A percentile compares a stretch with the other conserved stretches of the same genome.
These are phyloP conservation scores for Slavum lentiscoides DNA, from an alignment of 2,888 invertebrate species.

Conservation along the genomic window DNA sequence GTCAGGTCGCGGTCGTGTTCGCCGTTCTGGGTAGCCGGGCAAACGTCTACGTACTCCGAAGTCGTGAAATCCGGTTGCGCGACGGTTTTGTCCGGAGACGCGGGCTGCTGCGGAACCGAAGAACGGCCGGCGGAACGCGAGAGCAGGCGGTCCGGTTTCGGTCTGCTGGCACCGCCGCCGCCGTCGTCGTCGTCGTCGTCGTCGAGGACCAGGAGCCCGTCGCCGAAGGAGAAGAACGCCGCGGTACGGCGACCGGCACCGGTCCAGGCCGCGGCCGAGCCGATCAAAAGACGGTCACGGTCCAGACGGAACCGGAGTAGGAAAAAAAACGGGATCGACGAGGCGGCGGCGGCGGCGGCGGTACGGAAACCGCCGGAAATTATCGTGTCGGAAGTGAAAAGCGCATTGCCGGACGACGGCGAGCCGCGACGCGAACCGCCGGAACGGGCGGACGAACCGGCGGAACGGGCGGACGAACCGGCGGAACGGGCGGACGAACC, in stretches of 20 bases:
- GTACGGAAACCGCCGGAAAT: constrained; percentile 10
- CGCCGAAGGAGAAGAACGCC: background rate
- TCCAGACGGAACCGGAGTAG: background rate
- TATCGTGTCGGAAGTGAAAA: constrained; percentile 8
- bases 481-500: too few relatives aligned
- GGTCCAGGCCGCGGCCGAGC: background rate
- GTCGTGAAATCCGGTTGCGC: constrained; percentile 69
- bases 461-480: too few relatives aligned
- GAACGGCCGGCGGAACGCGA: background rate
- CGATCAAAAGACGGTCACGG: constrained; percentile 19
- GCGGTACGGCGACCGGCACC: too few relatives aligned
- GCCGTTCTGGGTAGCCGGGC: constrained; percentile 74
- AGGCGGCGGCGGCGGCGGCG: too few relatives aligned
- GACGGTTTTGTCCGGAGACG: constrained; percentile 32
- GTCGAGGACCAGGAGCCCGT: background rate
- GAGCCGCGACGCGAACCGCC: too few relatives aligned
- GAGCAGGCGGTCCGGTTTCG: constrained; percentile 16
- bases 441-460: too few relatives aligned
- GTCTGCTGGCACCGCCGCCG: background rate
- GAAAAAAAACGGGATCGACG: background rate
- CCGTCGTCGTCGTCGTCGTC: too few relatives aligned
- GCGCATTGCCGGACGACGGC: background rate
- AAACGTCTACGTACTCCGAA: constrained; percentile 76
- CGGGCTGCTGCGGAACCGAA: constrained; percentile 47
- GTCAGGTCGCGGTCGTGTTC: constrained; percentile 61